These are phyloP conservation scores for Corticium candelabrum DNA, from an alignment of 37 sponge, comb jelly and placozoan species.

Conservation along the genomic window DNA sequence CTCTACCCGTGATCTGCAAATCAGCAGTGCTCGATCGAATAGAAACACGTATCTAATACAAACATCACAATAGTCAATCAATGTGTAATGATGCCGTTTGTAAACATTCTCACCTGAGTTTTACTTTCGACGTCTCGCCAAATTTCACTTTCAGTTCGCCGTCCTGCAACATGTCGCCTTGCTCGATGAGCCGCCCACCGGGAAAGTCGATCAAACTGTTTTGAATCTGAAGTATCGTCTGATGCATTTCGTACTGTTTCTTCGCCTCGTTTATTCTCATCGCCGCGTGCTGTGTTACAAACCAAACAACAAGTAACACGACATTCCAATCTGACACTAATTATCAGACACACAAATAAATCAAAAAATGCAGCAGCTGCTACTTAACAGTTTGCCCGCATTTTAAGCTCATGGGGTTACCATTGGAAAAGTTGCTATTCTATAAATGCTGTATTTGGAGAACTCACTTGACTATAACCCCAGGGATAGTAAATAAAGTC, in stretches of 20 bases:
- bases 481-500: too few relatives aligned
- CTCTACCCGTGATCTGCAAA: constrained; percentile 10
- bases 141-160: constrained; percentile 66
- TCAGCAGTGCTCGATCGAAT: constrained; percentile 53
- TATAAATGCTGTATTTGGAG: too few relatives aligned
- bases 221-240: neutral
- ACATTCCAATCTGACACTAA: too few relatives aligned
- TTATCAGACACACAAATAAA: too few relatives aligned
- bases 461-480: too few relatives aligned
- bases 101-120: neutral
- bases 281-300: neutral
- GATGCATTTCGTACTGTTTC: neutral
- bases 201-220: neutral
- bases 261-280: neutral
- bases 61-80: neutral
- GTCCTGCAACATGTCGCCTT: constrained; percentile 23
- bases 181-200: too few relatives aligned
- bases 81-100: neutral
- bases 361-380: too few relatives aligned
- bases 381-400: too few relatives aligned
- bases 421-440: too few relatives aligned
- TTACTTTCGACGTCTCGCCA: constrained; percentile 6
- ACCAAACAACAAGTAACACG: too few relatives aligned
- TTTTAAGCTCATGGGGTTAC: too few relatives aligned
- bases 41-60: constrained; percentile 46